phyloP scores from a whole-genome alignment of 2,113 vertebrate species.

The Pelecanus crispus region DNA sequence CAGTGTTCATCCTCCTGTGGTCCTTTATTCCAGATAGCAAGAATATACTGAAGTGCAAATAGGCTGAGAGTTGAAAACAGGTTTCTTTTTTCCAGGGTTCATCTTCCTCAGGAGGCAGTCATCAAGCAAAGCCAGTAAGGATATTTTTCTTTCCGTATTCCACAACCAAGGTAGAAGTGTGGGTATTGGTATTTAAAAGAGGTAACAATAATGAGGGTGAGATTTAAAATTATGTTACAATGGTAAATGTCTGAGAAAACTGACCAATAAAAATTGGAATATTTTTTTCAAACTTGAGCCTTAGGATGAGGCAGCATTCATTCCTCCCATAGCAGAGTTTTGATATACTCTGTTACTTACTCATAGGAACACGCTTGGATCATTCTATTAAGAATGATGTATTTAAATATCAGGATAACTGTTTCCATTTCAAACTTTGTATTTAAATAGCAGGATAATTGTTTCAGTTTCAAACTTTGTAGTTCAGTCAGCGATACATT shows the following conservation, averaged over 20 bases:
- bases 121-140: conserved; percentile 22
- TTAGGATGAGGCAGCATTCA: background rate
- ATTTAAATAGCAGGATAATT: background rate
- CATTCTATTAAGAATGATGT: background rate
- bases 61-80: background rate
- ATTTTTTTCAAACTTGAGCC: background rate
- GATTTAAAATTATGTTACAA: background rate
- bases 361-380: background rate
- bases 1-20: background rate
- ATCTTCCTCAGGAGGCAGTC: background rate
- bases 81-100: conserved; percentile 1
- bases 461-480: background rate
- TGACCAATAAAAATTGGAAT: background rate
- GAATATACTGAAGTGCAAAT: background rate
- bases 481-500: background rate
- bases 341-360: background rate
- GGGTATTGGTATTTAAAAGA: background rate
- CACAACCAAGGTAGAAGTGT: background rate
- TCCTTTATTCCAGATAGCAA: background rate
- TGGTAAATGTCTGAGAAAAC: background rate
- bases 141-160: conserved; percentile 1
- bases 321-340: background rate
- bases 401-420: background rate
- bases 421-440: background rate
- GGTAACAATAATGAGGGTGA: background rate